Base-by-base conservation (phyloP, 2,113 vertebrate genomes). In the Bufo bufo region DNA sequence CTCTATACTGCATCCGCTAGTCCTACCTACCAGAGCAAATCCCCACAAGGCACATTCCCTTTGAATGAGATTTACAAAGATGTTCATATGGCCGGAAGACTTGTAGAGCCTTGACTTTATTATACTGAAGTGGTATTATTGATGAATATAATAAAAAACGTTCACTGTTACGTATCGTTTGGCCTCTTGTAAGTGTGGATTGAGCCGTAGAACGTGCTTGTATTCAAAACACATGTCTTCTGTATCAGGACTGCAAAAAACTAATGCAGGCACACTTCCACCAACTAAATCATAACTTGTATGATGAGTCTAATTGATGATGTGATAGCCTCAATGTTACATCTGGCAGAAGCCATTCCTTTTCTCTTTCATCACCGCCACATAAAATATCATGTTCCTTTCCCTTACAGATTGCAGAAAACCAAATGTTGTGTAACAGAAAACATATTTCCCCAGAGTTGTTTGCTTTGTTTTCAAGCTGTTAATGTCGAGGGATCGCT, bases 381-480 rank as follows among this genome's bases (percentile, higher is more conserved):
- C 13, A 74, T 47, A 47, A 72, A 71, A 72, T 17, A 74, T 19
- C 33, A 47, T 10, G 56, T 47, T 16, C 47, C 10, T 2, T 16
- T 17, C 72, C 72, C 33, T 75, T 20, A 19, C 2, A 20, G 72
- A 75, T 50, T 75, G 8, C 20, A 50, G 6, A 50, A 75, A 19
- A 20, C 16, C 72, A 49, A 75, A 75, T 75, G 45, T 61, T 75
- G 45, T 61, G 8, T 81, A 61, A 81, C 78, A 81, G n/a, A 81
- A 81, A 81, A 45, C 56, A 47, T 58, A 81, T 81, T 81, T 17
- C 12, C n/a, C 47, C 20, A 1, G 20, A 23, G 8, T 78, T 6
- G 11, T 56, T 54, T 56, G 50, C 4, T 54, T 50, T 56, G 50
- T 13, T 78, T 56, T 33, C 33, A 33, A 33, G 33, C 33, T 33